A percentile compares a stretch with the other conserved stretches of the same genome.
Evolutionary conservation across 2,797 vertebrate species (phyloP).

Genomic region (Coilia nasus): DNA sequence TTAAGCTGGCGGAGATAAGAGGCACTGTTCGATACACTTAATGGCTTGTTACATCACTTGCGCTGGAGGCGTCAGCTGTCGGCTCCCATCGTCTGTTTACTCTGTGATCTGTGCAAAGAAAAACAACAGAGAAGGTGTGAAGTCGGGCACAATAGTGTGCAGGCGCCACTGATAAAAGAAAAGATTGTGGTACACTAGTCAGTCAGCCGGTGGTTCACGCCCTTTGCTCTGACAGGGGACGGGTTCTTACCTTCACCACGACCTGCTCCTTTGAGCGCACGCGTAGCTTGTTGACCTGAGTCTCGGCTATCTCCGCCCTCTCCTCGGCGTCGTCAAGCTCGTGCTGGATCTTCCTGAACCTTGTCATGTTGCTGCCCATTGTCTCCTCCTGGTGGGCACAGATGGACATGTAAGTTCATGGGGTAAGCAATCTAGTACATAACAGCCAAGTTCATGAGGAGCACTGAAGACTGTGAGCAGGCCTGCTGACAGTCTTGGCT

Average conservation of each 20-base stretch:
- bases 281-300: slow-evolving; percentile 87
- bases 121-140: background rate
- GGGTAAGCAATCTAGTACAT: background rate
- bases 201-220: too few relatives aligned
- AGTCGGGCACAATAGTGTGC: too few relatives aligned
- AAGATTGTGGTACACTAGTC: too few relatives aligned
- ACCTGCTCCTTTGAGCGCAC: slow-evolving; percentile 73
- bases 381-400: slow-evolving; percentile 84
- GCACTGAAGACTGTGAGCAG: background rate
- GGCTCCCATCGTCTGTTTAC: background rate
- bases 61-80: background rate
- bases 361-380: slow-evolving; percentile 80
- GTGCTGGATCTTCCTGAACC: slow-evolving; percentile 87
- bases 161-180: too few relatives aligned
- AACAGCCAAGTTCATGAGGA: background rate
- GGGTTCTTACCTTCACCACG: slow-evolving; percentile 53
- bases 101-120: slow-evolving; percentile 43
- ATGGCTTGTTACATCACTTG: slow-evolving; percentile 14
- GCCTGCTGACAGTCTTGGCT: too few relatives aligned
- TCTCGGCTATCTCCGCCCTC: slow-evolving; percentile 87
- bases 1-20: background rate
- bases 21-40: background rate
- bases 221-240: too few relatives aligned
- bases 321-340: slow-evolving; percentile 92
- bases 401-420: background rate